phyloP scores from a whole-genome alignment of 92 coral and sea anemone genomes.

The Montipora capitata region DNA sequence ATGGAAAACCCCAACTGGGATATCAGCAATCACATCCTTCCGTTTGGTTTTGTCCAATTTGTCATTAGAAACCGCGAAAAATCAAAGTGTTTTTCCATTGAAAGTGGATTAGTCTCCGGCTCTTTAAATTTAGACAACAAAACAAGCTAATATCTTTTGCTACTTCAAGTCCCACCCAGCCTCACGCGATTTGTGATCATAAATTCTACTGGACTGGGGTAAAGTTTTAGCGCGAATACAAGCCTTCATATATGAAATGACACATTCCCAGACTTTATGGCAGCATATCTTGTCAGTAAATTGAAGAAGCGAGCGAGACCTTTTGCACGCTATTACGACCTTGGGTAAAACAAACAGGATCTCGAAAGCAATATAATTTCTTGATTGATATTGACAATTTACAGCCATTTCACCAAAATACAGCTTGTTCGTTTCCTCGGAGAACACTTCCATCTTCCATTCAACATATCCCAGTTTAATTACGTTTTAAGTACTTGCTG shows the following conservation, averaged over 20 bases:
- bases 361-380: too few relatives aligned
- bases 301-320: background rate
- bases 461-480: background rate
- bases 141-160: too few relatives aligned
- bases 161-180: background rate
- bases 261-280: background rate
- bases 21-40: slow-evolving; percentile 21
- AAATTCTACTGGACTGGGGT: background rate
- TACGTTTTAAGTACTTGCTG: slow-evolving; percentile 13
- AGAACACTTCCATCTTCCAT: background rate
- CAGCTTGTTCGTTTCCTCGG: background rate
- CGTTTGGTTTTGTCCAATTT: slow-evolving; percentile 11
- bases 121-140: background rate
- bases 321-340: background rate
- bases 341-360: background rate
- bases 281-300: background rate
- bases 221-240: too few relatives aligned
- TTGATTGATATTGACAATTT: too few relatives aligned
- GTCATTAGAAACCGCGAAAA: background rate
- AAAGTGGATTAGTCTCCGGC: background rate
- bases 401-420: background rate
- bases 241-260: background rate
- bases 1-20: background rate
- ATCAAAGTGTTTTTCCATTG: background rate
- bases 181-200: background rate